Percentiles rank a stretch among this genome's conserved stretches.
Evolutionary conservation across 1,140 invertebrate genomes (phyloP).

Genomic region (Tetragnatha versicolor): DNA sequence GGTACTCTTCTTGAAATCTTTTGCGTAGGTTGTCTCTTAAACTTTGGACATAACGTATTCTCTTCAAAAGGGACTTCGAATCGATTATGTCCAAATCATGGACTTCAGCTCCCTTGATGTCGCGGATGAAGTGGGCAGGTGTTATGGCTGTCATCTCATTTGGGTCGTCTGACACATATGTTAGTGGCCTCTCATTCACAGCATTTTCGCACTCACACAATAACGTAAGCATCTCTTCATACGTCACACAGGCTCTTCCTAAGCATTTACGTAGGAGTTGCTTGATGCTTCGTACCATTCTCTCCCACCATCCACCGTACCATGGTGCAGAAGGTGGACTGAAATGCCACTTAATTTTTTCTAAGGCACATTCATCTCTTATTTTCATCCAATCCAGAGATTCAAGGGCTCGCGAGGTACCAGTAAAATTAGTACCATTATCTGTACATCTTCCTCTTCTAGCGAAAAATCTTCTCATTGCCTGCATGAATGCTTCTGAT

Average conservation of each 20-base stretch:
- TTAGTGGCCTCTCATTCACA: not conserved
- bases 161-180: not conserved
- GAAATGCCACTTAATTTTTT: conserved; percentile 5
- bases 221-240: not conserved
- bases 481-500: conserved; percentile 57
- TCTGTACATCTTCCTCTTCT: not conserved
- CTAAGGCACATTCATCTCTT: not conserved
- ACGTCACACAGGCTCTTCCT: not conserved
- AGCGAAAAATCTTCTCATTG: not conserved
- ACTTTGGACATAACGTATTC: too few species aligned
- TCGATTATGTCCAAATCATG: too few species aligned
- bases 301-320: conserved; percentile 21
- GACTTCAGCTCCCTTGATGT: not conserved
- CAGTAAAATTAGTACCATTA: not conserved
- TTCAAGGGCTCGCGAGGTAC: not conserved
- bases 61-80: not conserved
- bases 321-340: conserved; percentile 1
- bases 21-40: too few species aligned
- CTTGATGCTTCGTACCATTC: not conserved
- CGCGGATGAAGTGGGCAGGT: not conserved
- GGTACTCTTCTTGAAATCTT: too few species aligned
- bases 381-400: not conserved
- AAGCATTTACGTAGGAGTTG: not conserved
- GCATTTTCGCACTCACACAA: not conserved
- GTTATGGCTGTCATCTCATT: not conserved